Conservation (phyloP, 1,140 invertebrate genomes). For the Ceratoteleas bidentatus region DNA sequence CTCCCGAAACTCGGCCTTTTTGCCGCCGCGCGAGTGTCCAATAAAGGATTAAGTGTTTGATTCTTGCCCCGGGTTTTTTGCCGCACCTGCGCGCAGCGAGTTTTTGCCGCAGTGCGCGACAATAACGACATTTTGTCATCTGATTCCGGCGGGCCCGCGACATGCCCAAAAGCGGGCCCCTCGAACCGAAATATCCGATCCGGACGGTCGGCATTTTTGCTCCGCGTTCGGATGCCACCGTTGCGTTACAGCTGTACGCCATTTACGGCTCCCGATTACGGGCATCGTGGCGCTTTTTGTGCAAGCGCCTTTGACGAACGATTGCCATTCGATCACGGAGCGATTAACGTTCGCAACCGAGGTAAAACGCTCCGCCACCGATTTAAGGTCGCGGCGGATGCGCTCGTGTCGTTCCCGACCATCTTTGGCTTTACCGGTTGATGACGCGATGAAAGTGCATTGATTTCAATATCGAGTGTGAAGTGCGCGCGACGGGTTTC, state of each 20-base stretch:
- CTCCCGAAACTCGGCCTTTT: not conserved
- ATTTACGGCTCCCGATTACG: constrained; percentile 66
- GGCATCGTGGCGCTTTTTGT: constrained; percentile 68
- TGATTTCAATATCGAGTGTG: constrained; percentile 68
- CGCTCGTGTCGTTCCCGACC: constrained; percentile 45
- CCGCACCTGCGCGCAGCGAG: constrained; percentile 16
- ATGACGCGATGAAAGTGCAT: constrained; percentile 68
- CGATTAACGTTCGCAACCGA: constrained; percentile 68
- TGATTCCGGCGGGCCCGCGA: constrained; percentile 27
- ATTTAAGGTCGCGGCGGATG: constrained; percentile 56
- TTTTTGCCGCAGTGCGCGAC: constrained; percentile 30
- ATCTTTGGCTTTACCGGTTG: constrained; percentile 66
- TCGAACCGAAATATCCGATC: constrained; percentile 69
- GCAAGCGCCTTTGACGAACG: constrained; percentile 69
- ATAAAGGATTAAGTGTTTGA: constrained; percentile 64
- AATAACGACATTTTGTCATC: constrained; percentile 59
- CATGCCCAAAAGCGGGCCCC: constrained; percentile 67
- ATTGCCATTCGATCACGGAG: constrained; percentile 69
- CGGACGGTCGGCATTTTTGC: constrained; percentile 69
- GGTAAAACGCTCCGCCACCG: constrained; percentile 65
- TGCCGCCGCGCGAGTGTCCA: constrained; percentile 27
- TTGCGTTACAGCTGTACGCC: constrained; percentile 66
- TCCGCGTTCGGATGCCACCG: constrained; percentile 62
- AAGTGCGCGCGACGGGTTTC: constrained; percentile 54
- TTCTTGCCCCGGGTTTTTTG: constrained; percentile 40